Conservation (phyloP, 2,888 invertebrate genomes). For the Mesodorylaimus sp. region DNA sequence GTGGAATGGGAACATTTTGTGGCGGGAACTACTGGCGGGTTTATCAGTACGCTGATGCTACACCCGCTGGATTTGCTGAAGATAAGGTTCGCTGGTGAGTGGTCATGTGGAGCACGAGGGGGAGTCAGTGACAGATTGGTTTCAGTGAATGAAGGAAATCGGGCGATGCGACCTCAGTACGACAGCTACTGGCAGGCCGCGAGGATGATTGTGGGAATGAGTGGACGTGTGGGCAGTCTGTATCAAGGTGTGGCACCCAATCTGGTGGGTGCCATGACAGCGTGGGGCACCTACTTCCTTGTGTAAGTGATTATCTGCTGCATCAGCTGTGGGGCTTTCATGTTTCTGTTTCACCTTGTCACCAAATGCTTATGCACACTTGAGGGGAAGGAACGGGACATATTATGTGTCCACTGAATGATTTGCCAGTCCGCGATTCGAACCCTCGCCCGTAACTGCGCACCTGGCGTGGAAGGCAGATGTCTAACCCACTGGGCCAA, state of each 20-base stretch:
- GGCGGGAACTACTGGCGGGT: constrained; percentile 89
- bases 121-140: too few species aligned
- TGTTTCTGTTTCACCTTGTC: too few species aligned
- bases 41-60: constrained; percentile 73
- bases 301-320: too few species aligned
- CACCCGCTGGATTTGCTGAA: constrained; percentile 87
- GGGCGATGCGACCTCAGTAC: constrained; percentile 34
- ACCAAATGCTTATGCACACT: too few species aligned
- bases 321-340: too few species aligned
- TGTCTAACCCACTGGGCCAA: too few species aligned
- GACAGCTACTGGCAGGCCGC: constrained; percentile 22
- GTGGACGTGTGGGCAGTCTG: constrained; percentile 58
- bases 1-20: constrained; percentile 86
- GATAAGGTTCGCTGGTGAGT: constrained; percentile 80
- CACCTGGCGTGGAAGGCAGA: too few species aligned
- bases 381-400: too few species aligned
- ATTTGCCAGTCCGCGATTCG: too few species aligned
- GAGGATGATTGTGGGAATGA: constrained; percentile 52
- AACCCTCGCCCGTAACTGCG: too few species aligned
- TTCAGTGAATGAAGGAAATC: constrained; percentile 78
- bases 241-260: constrained; percentile 94
- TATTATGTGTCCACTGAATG: too few species aligned
- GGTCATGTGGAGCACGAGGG: too few species aligned
- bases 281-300: constrained; percentile 96
- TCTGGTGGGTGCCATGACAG: constrained; percentile 82